Evolutionary conservation across 2,113 vertebrate genomes (phyloP).

Genomic region (Daphoenositta chrysoptera): DNA sequence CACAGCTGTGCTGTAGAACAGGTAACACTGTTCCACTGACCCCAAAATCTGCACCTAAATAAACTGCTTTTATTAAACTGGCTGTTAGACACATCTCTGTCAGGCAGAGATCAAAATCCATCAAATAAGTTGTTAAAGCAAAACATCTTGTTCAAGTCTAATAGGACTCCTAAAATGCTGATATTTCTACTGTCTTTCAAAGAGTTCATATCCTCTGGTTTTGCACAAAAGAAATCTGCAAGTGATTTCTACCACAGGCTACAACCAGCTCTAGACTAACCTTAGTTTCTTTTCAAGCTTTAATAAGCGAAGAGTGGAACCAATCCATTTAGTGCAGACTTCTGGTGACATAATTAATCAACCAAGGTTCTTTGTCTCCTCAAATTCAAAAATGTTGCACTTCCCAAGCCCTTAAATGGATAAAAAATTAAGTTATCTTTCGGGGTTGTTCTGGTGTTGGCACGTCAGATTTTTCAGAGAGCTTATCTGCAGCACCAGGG

Average conservation of each 20-base stretch:
- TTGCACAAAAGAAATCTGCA: not conserved
- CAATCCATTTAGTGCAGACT: not conserved
- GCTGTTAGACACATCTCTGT: not conserved
- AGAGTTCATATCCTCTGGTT: not conserved
- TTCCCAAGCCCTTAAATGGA: not conserved
- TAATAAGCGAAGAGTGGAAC: not conserved
- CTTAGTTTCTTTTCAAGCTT: not conserved
- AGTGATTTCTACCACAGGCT: not conserved
- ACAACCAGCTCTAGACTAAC: not conserved
- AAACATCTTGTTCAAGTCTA: not conserved
- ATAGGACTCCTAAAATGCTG: not conserved
- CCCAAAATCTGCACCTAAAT: not conserved
- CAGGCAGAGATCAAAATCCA: not conserved
- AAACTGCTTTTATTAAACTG: not conserved
- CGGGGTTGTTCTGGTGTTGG: not conserved
- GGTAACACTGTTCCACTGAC: no score
- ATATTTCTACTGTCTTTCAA: not conserved
- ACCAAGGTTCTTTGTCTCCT: not conserved
- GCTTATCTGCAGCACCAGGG: not conserved
- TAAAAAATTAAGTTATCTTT: not conserved
- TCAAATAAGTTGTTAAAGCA: not conserved
- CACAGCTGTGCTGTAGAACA: not conserved
- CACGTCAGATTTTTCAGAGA: not conserved
- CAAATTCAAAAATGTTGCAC: not conserved
- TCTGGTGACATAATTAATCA: not conserved